These are phyloP conservation scores for Subacronicta megacephala DNA, from an alignment of 2,888 invertebrate species.

Conservation along the genomic window DNA sequence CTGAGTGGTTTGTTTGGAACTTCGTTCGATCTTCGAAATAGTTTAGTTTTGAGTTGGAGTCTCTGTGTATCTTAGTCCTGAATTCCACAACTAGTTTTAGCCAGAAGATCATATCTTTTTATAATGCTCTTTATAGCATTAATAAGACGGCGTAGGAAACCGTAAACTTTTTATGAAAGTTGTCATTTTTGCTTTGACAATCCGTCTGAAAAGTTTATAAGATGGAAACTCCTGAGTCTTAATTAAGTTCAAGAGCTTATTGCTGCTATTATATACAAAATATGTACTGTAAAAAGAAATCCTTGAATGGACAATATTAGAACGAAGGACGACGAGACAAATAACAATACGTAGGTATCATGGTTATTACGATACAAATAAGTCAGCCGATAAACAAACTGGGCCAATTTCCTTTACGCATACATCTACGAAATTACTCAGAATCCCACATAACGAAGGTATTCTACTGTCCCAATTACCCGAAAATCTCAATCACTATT, in stretches of 20 bases:
- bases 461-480: constrained; percentile 18
- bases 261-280: constrained; percentile 11
- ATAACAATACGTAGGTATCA: too few relatives aligned
- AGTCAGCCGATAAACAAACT: constrained; percentile 19
- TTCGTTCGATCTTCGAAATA: constrained; percentile 42
- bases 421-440: constrained; percentile 15
- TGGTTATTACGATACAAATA: too few relatives aligned
- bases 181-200: constrained; percentile 41
- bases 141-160: constrained; percentile 7
- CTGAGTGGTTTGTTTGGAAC: constrained; percentile 42
- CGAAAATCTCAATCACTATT: constrained; percentile 47
- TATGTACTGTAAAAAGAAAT: constrained; percentile 2
- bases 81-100: not conserved
- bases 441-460: constrained; percentile 31
- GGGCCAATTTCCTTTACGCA: constrained; percentile 14
- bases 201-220: constrained; percentile 49
- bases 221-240: constrained; percentile 40
- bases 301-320: too few relatives aligned
- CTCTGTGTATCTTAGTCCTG: not conserved
- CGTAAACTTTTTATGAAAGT: constrained; percentile 26
- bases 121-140: not conserved
- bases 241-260: constrained; percentile 48
- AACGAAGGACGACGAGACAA: too few relatives aligned
- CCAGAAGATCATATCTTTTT: not conserved
- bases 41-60: constrained; percentile 35